Evolutionary conservation across 1,140 invertebrate genomes (phyloP).

Genomic region (Micrasema minimum): DNA sequence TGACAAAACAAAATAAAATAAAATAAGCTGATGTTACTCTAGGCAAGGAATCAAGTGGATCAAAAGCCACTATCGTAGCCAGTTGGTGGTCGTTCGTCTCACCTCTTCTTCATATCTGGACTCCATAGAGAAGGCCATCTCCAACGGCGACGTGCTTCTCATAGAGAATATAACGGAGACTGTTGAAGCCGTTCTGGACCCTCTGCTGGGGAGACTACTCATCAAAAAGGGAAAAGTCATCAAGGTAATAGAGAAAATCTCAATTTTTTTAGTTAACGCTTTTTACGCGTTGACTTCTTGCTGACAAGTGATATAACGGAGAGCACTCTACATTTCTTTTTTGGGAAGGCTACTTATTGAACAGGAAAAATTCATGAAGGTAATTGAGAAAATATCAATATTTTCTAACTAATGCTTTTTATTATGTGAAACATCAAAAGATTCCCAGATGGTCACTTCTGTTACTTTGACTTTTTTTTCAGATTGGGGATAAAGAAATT

Average conservation of each 20-base stretch:
- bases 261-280: constrained; percentile 7
- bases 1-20: too few species aligned
- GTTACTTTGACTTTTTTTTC: constrained; percentile 68
- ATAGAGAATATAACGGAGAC: constrained; percentile 92
- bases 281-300: too few species aligned
- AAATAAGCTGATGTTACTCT: too few species aligned
- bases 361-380: too few species aligned
- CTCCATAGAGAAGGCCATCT: constrained; percentile 82
- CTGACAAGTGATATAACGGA: too few species aligned
- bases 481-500: constrained; percentile 92
- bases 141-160: constrained; percentile 78
- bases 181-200: constrained; percentile 91
- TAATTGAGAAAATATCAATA: too few species aligned
- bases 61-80: constrained; percentile 80
- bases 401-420: too few species aligned
- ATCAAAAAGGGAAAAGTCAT: constrained; percentile 84
- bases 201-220: constrained; percentile 86
- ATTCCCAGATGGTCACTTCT: too few species aligned
- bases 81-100: constrained; percentile 79
- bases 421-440: too few species aligned
- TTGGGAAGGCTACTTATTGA: too few species aligned
- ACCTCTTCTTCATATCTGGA: constrained; percentile 88
- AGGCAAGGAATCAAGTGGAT: constrained; percentile 97
- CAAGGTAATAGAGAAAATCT: constrained; percentile 58
- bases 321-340: too few species aligned